Conservation (phyloP, 2,113 vertebrate genomes). For the Nesoenas mayeri region DNA sequence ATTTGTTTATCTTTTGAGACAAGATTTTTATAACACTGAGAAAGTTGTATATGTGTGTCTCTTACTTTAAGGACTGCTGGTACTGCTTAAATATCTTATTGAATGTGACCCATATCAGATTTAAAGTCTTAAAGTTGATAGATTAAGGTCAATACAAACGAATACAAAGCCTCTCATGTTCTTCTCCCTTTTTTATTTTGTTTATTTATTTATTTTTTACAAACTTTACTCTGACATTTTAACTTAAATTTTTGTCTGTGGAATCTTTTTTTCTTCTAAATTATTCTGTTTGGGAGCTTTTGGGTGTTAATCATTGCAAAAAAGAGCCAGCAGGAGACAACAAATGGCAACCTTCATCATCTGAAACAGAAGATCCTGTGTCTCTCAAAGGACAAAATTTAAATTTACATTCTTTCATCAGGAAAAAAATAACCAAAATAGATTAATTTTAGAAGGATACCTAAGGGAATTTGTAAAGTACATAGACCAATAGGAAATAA, state of each 20-base stretch:
- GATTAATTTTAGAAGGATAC: conserved; percentile 22
- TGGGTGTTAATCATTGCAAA: neutral
- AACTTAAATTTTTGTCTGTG: neutral
- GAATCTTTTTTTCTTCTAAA: neutral
- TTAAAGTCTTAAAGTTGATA: neutral
- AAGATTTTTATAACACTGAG: neutral
- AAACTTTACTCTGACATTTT: neutral
- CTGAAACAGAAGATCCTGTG: neutral
- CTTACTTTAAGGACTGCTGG: neutral
- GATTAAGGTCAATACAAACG: neutral
- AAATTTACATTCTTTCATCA: conserved; percentile 5
- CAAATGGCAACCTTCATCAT: neutral
- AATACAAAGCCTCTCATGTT: neutral
- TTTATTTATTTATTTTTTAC: neutral
- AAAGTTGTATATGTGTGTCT: neutral
- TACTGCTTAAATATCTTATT: neutral
- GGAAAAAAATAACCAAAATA: conserved; percentile 27
- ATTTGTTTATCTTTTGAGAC: neutral
- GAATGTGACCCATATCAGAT: neutral
- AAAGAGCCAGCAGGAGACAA: neutral
- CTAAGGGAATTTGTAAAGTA: neutral
- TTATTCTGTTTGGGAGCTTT: neutral
- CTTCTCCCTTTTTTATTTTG: neutral
- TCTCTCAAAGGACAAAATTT: conserved; percentile 1
- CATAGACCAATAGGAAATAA: neutral